Evolutionary conservation across 23 tunicate genomes (phyloP), one percentile per base, ranked within the genome.

Genomic region (Trididemnum miniatum): DNA sequence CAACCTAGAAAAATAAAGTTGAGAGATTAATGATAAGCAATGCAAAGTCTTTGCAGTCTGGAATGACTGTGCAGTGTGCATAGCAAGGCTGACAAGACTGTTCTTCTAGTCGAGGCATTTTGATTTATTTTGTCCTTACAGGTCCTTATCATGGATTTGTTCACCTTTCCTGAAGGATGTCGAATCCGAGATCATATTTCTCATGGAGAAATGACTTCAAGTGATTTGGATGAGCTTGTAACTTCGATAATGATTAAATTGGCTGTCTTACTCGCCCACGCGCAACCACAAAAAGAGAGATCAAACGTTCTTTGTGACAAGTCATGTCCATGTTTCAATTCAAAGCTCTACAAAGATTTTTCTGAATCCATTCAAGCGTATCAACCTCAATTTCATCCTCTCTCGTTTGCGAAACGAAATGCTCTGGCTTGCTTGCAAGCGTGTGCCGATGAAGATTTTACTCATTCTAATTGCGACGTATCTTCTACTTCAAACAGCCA

Each of bases 101-200:
- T n/a, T n/a, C n/a, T n/a, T n/a, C n/a, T n/a, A n/a, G n/a, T n/a
- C n/a, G n/a, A n/a, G n/a, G n/a, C n/a, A n/a, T n/a, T n/a, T n/a
- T n/a, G n/a, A n/a, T n/a, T n/a, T n/a, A n/a, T n/a, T n/a, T n/a
- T n/a, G n/a, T n/a, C n/a, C n/a, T n/a, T n/a, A n/a, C 83, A 85
- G 89, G 83, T 74, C 1, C 26, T 85, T 51, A 37, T 85, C 20
- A 65, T 65, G 57, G 89, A 85, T 40, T 20, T 85, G 5, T 85
- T 85, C 65, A 50, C 30, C n/a, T 65, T 75, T 20, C 77, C 66
- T 0, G 77, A 76, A 15, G 89, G 89, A 2, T 50, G 65, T 27
- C 89, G 89, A 30, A 62, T 85, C 7, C 82, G 89, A 23, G 89
- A 85, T 77, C 89, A 77, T 33, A 15, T 85, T 1, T 85, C 89